These are phyloP conservation scores for Melanotaenia nigrans DNA, from an alignment of 2,797 vertebrate species.

Conservation along the genomic window DNA sequence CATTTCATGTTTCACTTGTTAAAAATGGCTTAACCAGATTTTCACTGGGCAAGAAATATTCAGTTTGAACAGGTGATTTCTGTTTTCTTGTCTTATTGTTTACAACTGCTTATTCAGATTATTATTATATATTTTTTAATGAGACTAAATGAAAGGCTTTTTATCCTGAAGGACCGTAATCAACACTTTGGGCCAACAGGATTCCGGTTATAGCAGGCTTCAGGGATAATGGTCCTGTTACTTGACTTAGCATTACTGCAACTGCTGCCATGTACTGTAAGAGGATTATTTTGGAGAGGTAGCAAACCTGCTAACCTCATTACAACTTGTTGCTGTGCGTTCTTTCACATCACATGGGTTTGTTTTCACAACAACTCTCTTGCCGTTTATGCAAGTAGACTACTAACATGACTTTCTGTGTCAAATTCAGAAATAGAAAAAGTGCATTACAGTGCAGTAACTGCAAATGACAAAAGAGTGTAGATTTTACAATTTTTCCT, in stretches of 20 bases:
- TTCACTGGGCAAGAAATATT: background rate
- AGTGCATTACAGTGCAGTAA: background rate
- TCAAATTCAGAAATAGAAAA: background rate
- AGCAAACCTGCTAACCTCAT: constrained; percentile 75
- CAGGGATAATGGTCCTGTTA: constrained; percentile 57
- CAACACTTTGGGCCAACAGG: background rate
- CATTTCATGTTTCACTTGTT: background rate
- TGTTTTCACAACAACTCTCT: constrained; percentile 52
- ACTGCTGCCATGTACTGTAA: constrained; percentile 64
- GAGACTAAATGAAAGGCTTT: constrained; percentile 15
- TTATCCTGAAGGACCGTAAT: constrained; percentile 22
- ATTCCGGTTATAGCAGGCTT: constrained; percentile 57
- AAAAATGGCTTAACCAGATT: background rate
- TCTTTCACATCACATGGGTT: constrained; percentile 58
- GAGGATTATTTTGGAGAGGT: constrained; percentile 77
- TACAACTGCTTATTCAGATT: background rate
- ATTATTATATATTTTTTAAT: background rate
- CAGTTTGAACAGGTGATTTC: background rate
- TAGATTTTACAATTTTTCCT: background rate
- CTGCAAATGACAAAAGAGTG: background rate
- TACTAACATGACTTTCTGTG: background rate
- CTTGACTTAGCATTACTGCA: constrained; percentile 54
- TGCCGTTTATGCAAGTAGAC: background rate
- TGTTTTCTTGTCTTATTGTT: background rate
- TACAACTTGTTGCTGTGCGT: constrained; percentile 44